Conservation (phyloP, 2,113 vertebrate genomes). For the Chionis minor region DNA sequence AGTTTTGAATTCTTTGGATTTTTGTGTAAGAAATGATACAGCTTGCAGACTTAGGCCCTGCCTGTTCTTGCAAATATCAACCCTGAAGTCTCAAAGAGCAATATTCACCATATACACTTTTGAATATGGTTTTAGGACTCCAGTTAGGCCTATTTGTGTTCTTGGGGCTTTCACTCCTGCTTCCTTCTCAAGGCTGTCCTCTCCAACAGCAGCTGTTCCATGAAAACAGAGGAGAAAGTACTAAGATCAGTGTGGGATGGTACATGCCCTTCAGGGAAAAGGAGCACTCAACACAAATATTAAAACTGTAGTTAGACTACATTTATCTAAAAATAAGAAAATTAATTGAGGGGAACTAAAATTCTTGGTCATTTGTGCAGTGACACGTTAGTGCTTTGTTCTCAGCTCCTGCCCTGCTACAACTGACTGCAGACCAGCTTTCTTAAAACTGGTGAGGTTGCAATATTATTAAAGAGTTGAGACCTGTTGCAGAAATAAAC, state of each 20-base stretch:
- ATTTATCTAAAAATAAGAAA: background rate
- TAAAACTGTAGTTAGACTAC: background rate
- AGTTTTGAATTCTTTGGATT: background rate
- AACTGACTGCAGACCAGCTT: background rate
- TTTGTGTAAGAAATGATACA: background rate
- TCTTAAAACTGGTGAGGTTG: background rate
- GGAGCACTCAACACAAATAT: background rate
- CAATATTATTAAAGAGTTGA: background rate
- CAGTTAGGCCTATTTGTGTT: too few species aligned
- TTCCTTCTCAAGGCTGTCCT: background rate
- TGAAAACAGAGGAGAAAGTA: background rate
- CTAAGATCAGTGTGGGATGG: too few species aligned
- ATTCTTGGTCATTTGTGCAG: background rate
- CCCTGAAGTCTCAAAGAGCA: background rate
- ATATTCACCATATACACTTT: background rate
- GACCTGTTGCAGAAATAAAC: background rate
- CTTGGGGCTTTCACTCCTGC: background rate
- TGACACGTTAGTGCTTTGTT: background rate
- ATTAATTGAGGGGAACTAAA: background rate
- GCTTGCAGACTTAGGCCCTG: background rate
- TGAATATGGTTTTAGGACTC: background rate
- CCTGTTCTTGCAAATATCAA: background rate
- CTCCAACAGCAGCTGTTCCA: background rate
- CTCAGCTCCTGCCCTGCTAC: background rate
- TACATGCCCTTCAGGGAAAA: background rate